Evolutionary conservation across 2,797 vertebrate genomes (phyloP).

Genomic region (Melanogrammus aeglefinus): DNA sequence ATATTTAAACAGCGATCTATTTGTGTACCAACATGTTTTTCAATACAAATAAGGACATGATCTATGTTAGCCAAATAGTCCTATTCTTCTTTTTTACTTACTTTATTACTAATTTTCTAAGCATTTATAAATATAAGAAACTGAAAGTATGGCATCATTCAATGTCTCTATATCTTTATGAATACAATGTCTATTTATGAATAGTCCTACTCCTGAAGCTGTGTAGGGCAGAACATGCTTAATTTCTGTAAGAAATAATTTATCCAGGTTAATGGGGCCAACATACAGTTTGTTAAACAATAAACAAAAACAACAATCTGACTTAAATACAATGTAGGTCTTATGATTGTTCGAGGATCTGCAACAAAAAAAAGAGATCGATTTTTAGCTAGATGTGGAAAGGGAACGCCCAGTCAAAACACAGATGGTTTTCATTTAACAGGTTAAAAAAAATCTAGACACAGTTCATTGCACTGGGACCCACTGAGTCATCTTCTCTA

Average conservation of each 20-base stretch:
- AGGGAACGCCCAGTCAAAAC: neutral
- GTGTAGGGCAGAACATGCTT: no score
- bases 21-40: neutral
- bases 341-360: neutral
- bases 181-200: neutral
- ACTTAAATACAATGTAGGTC: no score
- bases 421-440: slow-evolving; percentile 42
- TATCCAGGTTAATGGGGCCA: no score
- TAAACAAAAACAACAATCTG: no score
- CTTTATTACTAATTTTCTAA: no score
- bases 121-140: neutral
- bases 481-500: neutral
- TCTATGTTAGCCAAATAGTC: neutral
- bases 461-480: no score
- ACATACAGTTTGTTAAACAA: no score
- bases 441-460: slow-evolving; percentile 14
- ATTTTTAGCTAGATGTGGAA: slow-evolving; percentile 15
- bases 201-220: no score
- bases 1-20: neutral
- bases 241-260: no score
- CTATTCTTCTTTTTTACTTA: neutral
- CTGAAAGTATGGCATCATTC: no score
- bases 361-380: neutral
- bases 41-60: neutral
- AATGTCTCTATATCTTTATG: neutral